Conservation (phyloP, 2,113 vertebrate species). For the Anser brachyrhynchus region DNA sequence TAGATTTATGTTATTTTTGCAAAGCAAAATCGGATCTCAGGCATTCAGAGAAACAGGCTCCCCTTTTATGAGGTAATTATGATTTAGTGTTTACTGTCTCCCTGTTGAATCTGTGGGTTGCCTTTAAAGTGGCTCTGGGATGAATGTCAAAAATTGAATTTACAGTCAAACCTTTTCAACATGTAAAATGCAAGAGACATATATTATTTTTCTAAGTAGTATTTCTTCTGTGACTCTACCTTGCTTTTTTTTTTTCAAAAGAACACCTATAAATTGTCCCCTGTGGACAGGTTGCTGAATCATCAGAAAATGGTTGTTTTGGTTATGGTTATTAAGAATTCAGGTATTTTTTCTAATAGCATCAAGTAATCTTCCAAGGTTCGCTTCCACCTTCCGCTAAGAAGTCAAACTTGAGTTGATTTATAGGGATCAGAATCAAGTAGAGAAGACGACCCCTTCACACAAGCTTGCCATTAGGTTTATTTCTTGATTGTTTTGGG, state of each 20-base stretch:
- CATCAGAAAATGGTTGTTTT: slow-evolving; percentile 64
- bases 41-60: slow-evolving; percentile 67
- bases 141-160: slow-evolving; percentile 73
- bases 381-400: background rate
- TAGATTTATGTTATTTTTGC: slow-evolving; percentile 74
- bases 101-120: slow-evolving; percentile 71
- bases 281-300: slow-evolving; percentile 29
- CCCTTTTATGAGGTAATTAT: slow-evolving; percentile 76
- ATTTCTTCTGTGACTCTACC: slow-evolving; percentile 46
- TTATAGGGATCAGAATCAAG: background rate
- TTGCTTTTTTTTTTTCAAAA: background rate
- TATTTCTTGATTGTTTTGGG: background rate
- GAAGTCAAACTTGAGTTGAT: background rate
- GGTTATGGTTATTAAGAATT: background rate
- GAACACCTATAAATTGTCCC: slow-evolving; percentile 48
- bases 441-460: background rate
- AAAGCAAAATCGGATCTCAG: slow-evolving; percentile 58
- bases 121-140: slow-evolving; percentile 70
- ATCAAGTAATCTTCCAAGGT: background rate
- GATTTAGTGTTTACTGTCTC: slow-evolving; percentile 76
- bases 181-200: slow-evolving; percentile 50
- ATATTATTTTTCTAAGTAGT: slow-evolving; percentile 58
- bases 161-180: slow-evolving; percentile 67
- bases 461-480: background rate
- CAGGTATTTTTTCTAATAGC: background rate